These are phyloP conservation scores for Myotis myotis DNA, from an alignment of 2,797 vertebrate species.

Conservation along the genomic window DNA sequence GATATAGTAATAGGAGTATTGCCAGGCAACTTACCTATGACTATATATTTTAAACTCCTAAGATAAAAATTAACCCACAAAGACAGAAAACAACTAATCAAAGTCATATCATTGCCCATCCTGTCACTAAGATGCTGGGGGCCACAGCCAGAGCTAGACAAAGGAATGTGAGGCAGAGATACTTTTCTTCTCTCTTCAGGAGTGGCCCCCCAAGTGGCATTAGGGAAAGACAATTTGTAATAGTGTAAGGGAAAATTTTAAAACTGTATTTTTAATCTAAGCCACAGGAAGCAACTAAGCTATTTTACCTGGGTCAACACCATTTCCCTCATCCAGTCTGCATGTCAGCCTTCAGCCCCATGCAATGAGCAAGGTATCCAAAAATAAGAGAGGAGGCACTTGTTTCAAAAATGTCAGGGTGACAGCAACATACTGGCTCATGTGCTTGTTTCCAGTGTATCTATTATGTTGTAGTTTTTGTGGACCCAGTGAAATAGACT, in stretches of 20 bases:
- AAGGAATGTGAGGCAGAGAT: neutral
- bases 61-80: neutral
- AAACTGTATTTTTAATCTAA: neutral
- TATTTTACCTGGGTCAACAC: neutral
- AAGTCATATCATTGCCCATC: neutral
- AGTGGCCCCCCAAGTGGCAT: neutral
- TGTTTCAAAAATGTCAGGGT: neutral
- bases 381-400: neutral
- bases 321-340: neutral
- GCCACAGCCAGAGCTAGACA: neutral
- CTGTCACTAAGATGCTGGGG: neutral
- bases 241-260: neutral
- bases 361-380: neutral
- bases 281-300: neutral
- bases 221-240: neutral
- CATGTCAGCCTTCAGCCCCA: neutral
- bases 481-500: neutral
- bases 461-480: neutral
- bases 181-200: neutral
- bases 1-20: neutral
- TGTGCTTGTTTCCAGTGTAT: neutral
- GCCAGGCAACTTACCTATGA: neutral
- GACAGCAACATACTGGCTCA: neutral
- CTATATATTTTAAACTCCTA: neutral
- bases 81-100: neutral